These are phyloP conservation scores for Phaedon cochleariae DNA, from an alignment of 2,888 invertebrate genomes.

Conservation along the genomic window DNA sequence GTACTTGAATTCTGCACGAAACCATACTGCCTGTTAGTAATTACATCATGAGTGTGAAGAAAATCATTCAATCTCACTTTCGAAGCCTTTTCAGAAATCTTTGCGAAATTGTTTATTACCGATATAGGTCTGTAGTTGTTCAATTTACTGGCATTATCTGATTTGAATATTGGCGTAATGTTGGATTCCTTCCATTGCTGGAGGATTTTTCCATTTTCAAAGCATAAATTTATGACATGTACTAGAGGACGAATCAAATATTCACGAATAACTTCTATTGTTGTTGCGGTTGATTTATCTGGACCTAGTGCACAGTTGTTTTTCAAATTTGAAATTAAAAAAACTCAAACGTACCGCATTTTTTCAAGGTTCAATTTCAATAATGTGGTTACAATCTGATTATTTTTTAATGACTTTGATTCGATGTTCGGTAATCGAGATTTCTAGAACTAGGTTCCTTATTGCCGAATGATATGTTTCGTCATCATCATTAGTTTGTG, in stretches of 20 bases:
- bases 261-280: not conserved
- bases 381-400: too few species aligned
- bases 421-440: too few species aligned
- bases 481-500: too few species aligned
- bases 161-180: not conserved
- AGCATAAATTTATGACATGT: not conserved
- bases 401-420: too few species aligned
- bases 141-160: not conserved
- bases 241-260: not conserved
- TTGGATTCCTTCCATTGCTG: slow-evolving; percentile 3
- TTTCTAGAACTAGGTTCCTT: too few species aligned
- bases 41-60: slow-evolving; percentile 9
- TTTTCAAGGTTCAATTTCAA: too few species aligned
- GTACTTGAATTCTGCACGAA: slow-evolving; percentile 15
- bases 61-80: slow-evolving; percentile 7
- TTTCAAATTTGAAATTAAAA: not conserved
- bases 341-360: too few species aligned
- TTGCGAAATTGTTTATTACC: not conserved
- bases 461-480: too few species aligned
- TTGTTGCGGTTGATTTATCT: not conserved
- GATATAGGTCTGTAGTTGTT: slow-evolving; percentile 4
- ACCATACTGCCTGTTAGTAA: slow-evolving; percentile 21
- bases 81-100: not conserved
- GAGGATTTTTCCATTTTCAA: not conserved
- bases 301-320: not conserved